Evolutionary conservation across 30 jellyfish, hydroid and myxozoan species (phyloP), one percentile per base, ranked within the genome.

Genomic region (Cassiopea xamachana): DNA sequence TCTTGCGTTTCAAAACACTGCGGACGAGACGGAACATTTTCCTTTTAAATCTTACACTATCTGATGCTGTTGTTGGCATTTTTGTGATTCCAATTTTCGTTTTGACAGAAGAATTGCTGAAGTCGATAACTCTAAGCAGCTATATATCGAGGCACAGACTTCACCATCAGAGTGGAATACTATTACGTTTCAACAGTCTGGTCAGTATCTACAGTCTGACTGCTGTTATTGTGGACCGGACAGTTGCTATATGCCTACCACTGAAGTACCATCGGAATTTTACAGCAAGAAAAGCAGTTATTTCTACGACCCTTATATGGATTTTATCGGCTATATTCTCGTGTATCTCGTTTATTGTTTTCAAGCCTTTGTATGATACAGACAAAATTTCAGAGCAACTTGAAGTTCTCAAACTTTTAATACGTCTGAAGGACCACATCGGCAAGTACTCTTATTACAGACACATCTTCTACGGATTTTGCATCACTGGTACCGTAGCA

Each of bases 31-130:
- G 75, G 13, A 86, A 86, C 27, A 86, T 86, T 47, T 75, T 86
- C 76, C 93, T 88, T 2, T 9, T 74, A 17, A 86, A 86, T 61
- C 74, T 86, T 62, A 86, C 93, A 2, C 15, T 86, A 39, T 86
- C 88, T 3, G 93, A 86, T 49, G 18, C 73, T 19, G 9, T 75
- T 1, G 88, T 75, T 8, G 93, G 93, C 58, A 14, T 39, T 60
- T 8, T 86, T 60, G 84, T 86, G 61, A 86, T 86, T 4, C 93
- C 93, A 14, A 14, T 86, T 45, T 86, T 86, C 69, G 68, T 61
- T 17, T 80, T 48, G 13, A 43, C 88, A 8, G 88, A 86, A 59
- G 50, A 19, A 60, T 5, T 48, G 27, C 69, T 17, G 1, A 48
- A 19, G 8, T 50, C 60, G 1, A 70, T 64, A 14, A 15, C 47